phyloP scores from a whole-genome alignment of 2,797 vertebrate genomes.

The Syndactyla subalaris region DNA sequence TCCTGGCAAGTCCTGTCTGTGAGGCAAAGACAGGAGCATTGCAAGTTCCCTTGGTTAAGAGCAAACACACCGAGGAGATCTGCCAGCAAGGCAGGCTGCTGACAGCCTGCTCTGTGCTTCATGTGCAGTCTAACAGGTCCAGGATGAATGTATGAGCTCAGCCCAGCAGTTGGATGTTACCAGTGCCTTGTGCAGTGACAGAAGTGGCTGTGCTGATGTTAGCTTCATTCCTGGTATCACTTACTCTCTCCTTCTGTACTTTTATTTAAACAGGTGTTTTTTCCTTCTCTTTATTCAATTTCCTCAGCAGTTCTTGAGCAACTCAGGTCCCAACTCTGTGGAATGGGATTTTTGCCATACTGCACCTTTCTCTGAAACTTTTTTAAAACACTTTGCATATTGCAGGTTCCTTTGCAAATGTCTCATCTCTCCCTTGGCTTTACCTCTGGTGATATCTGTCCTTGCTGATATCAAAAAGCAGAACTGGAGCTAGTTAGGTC shows the following conservation, averaged over 20 bases:
- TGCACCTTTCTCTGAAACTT: not conserved
- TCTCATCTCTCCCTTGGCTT: not conserved
- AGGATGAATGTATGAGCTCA: not conserved
- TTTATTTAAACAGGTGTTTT: not conserved
- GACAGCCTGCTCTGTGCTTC: not conserved
- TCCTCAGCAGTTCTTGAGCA: not conserved
- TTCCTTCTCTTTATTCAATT: not conserved
- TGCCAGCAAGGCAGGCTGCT: not conserved
- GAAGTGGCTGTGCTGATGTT: not conserved
- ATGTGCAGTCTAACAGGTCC: not conserved
- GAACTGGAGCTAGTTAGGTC: not conserved
- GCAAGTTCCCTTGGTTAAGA: not conserved
- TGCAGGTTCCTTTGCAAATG: not conserved
- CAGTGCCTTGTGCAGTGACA: not conserved
- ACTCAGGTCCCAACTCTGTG: not conserved
- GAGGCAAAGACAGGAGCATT: not conserved
- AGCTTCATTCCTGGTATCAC: not conserved
- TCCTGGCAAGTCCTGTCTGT: not conserved
- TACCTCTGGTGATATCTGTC: not conserved
- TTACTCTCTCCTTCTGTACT: not conserved
- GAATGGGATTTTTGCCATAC: not conserved
- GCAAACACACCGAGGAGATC: rapidly evolving
- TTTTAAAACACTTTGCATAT: not conserved
- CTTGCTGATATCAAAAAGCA: not conserved
- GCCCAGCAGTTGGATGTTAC: not conserved